These are phyloP conservation scores for Platorchestia sp. DNA, from an alignment of 1,140 invertebrate genomes.

Conservation along the genomic window DNA sequence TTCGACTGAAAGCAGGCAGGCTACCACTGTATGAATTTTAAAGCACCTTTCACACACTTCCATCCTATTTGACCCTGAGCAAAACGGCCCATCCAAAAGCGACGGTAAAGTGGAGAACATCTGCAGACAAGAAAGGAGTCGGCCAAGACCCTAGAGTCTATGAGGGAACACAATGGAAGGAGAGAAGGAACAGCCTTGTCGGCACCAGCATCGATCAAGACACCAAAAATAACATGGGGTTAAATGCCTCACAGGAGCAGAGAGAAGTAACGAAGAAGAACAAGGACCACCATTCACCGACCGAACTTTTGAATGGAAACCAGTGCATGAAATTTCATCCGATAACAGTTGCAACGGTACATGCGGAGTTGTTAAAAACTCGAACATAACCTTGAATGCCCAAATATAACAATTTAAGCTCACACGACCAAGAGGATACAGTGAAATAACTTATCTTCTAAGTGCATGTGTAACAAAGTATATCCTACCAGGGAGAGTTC, in stretches of 20 bases:
- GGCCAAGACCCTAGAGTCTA: neutral
- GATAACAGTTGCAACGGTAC: neutral
- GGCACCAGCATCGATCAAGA: neutral
- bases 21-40: too few species aligned
- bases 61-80: neutral
- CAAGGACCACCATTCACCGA: neutral
- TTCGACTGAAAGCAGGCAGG: too few species aligned
- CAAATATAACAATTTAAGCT: neutral
- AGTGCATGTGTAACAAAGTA: neutral
- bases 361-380: neutral
- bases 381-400: neutral
- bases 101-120: neutral
- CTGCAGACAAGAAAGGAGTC: neutral
- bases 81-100: neutral
- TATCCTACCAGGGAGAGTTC: too few species aligned
- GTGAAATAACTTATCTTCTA: neutral
- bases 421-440: neutral
- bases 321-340: neutral
- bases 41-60: neutral
- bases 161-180: neutral
- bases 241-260: neutral
- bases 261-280: neutral
- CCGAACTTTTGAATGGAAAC: neutral
- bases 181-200: neutral
- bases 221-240: constrained; percentile 7